Percentiles rank a stretch among this genome's conserved stretches.
Conservation (phyloP, 1,140 invertebrate genomes). For the Contarinia nasturtii region DNA sequence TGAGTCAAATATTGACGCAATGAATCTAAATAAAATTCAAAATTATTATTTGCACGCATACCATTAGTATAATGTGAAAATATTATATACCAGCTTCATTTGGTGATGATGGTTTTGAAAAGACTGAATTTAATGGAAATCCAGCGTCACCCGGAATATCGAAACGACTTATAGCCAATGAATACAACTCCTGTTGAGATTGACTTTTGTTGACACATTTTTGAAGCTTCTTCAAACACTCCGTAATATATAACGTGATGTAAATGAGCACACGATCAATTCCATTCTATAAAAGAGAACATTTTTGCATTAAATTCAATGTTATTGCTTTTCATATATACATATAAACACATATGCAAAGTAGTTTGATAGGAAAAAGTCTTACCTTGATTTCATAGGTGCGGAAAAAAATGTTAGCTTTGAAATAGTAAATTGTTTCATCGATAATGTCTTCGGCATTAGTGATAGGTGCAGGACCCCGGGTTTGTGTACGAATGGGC, state of each 20-base stretch:
- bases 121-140: conserved; percentile 96
- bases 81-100: conserved; percentile 50
- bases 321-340: too few species aligned
- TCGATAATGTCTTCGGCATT: conserved; percentile 85
- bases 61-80: neutral
- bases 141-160: conserved; percentile 91
- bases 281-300: conserved; percentile 50
- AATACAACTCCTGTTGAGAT: conserved; percentile 88
- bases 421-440: conserved; percentile 93
- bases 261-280: conserved; percentile 94
- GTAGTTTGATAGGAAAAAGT: neutral
- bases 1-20: conserved; percentile 90
- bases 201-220: conserved; percentile 78
- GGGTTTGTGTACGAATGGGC: conserved; percentile 65
- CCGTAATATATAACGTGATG: conserved; percentile 95
- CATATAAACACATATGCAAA: neutral
- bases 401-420: conserved; percentile 97
- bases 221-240: conserved; percentile 89
- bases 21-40: conserved; percentile 40
- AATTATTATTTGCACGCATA: neutral
- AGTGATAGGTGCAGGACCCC: conserved; percentile 69
- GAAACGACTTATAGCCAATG: conserved; percentile 85
- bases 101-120: conserved; percentile 63
- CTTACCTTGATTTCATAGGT: conserved; percentile 93
- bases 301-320: neutral